Conservation (phyloP, 2,113 vertebrate species). For the Etheostoma spectabile region DNA sequence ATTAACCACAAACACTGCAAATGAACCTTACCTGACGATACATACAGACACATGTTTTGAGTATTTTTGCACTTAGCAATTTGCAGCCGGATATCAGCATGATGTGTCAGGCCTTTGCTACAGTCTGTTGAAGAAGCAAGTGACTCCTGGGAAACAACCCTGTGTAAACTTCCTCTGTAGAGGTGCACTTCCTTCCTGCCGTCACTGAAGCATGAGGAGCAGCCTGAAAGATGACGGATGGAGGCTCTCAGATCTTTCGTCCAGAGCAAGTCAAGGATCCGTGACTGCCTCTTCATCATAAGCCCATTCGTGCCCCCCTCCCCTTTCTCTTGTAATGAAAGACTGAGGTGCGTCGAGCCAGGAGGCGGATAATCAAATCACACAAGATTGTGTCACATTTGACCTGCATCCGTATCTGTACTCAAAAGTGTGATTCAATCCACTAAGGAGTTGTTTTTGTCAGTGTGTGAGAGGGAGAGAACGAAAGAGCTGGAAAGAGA, state of each 20-base stretch:
- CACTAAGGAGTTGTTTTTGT: conserved; percentile 25
- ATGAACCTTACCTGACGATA: neutral
- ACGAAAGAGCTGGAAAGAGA: conserved; percentile 7
- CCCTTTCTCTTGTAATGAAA: conserved; percentile 52
- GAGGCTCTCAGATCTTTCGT: conserved; percentile 59
- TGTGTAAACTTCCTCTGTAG: conserved; percentile 67
- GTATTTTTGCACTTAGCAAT: conserved; percentile 39
- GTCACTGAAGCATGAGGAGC: conserved; percentile 61
- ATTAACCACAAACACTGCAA: neutral
- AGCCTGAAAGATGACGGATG: conserved; percentile 62
- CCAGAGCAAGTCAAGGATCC: conserved; percentile 52
- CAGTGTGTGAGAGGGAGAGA: conserved; percentile 10
- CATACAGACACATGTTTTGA: neutral
- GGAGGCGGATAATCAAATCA: conserved; percentile 72
- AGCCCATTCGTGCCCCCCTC: conserved; percentile 37
- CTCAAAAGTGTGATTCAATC: conserved; percentile 36
- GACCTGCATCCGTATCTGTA: conserved; percentile 41
- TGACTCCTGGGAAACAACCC: conserved; percentile 56
- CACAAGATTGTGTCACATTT: conserved; percentile 67
- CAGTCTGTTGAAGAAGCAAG: conserved; percentile 59
- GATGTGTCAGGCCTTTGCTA: conserved; percentile 47
- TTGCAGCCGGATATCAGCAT: conserved; percentile 47
- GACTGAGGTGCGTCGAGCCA: conserved; percentile 38
- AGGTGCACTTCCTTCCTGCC: conserved; percentile 56
- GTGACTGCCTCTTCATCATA: conserved; percentile 61